Evolutionary conservation across 2,888 invertebrate species (phyloP).

Genomic region (Lathronympha strigana): DNA sequence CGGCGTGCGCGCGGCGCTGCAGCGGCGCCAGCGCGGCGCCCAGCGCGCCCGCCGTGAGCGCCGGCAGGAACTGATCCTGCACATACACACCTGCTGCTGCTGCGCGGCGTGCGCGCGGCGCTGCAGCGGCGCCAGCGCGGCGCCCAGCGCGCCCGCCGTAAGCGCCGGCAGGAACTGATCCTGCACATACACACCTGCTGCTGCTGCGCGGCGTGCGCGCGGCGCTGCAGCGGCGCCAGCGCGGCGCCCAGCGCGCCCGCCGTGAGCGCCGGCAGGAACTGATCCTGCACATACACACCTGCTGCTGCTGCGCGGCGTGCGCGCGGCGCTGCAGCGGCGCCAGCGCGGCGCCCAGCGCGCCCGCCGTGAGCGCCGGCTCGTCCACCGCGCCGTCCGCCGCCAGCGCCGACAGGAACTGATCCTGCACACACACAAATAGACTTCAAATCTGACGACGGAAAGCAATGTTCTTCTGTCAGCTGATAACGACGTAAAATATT

Average conservation of each 20-base stretch:
- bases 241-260: slow-evolving; percentile 90
- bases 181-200: too few species aligned
- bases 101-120: slow-evolving; percentile 90
- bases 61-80: background rate
- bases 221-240: too few species aligned
- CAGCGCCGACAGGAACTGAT: slow-evolving; percentile 90
- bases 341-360: slow-evolving; percentile 92
- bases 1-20: slow-evolving; percentile 90
- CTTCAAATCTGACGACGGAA: too few species aligned
- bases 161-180: too few species aligned
- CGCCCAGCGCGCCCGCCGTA: slow-evolving; percentile 90
- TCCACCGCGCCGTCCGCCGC: slow-evolving; percentile 93
- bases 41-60: slow-evolving; percentile 87
- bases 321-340: slow-evolving; percentile 92
- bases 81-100: slow-evolving; percentile 9
- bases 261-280: slow-evolving; percentile 44
- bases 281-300: background rate
- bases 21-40: slow-evolving; percentile 75
- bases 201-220: too few species aligned
- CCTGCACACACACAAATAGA: background rate
- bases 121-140: slow-evolving; percentile 84
- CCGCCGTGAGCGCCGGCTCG: slow-evolving; percentile 92
- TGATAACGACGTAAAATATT: too few species aligned
- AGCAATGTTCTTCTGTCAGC: too few species aligned
- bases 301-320: slow-evolving; percentile 85